A percentile compares a stretch with the other conserved stretches of the same genome.
Evolutionary conservation across 2,797 vertebrate species (phyloP).

Genomic region (Ibycter americanus): DNA sequence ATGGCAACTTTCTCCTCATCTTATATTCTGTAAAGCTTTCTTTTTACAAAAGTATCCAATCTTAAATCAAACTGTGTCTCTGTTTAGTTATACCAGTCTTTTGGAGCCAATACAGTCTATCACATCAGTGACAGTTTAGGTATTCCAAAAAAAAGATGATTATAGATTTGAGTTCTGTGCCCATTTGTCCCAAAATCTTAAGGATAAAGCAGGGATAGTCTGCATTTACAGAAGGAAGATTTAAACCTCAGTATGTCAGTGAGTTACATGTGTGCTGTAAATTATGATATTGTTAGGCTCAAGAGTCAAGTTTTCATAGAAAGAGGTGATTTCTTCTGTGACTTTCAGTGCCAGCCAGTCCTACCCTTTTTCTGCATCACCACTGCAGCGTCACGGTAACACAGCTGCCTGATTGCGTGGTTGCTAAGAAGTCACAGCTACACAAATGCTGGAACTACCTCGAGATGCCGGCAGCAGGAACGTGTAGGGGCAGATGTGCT

Average conservation of each 20-base stretch:
- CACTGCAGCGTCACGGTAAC: neutral
- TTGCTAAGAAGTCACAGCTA: neutral
- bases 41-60: slow-evolving; percentile 43
- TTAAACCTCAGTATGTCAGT: neutral
- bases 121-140: neutral
- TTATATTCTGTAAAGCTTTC: slow-evolving; percentile 37
- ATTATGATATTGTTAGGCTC: fast-evolving
- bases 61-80: slow-evolving; percentile 18
- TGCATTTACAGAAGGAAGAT: neutral
- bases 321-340: neutral
- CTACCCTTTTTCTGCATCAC: neutral
- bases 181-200: neutral
- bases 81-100: neutral
- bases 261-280: neutral
- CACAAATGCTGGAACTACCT: neutral
- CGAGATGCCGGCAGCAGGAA: fast-evolving
- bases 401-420: neutral
- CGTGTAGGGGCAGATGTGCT: neutral
- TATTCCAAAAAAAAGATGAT: slow-evolving; percentile 12
- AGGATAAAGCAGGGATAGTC: neutral
- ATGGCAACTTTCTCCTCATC: neutral
- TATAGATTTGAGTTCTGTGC: neutral
- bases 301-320: neutral
- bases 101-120: neutral
- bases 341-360: neutral